Evolutionary conservation across 2,888 invertebrate species (phyloP).

Genomic region (Agrotis clavis): DNA sequence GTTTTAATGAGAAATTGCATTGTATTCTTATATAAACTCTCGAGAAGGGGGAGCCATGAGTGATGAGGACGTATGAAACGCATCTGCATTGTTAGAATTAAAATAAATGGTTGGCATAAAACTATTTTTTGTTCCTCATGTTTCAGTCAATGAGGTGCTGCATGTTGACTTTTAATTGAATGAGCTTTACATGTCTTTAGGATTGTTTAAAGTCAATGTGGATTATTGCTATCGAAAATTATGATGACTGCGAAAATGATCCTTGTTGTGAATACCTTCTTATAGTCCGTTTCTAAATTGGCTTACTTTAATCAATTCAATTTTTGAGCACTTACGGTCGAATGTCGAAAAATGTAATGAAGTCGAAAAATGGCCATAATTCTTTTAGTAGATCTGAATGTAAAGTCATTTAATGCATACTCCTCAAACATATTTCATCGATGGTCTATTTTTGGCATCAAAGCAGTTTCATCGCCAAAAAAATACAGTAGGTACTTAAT

Average conservation of each 20-base stretch:
- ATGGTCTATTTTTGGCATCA: constrained; percentile 8
- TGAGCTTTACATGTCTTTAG: not conserved
- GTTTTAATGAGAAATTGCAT: constrained; percentile 17
- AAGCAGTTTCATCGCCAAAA: not conserved
- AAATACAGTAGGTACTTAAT: constrained; percentile 44
- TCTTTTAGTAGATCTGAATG: too few species aligned
- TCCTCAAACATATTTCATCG: not conserved
- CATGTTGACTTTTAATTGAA: constrained; percentile 21
- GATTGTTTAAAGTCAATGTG: not conserved
- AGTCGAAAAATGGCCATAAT: too few species aligned
- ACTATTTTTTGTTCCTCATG: not conserved
- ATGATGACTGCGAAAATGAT: too few species aligned
- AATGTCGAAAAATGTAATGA: too few species aligned
- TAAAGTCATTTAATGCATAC: not conserved
- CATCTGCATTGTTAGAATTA: constrained; percentile 15
- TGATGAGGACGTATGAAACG: constrained; percentile 5
- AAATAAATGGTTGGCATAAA: constrained; percentile 34
- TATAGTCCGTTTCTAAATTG: too few species aligned
- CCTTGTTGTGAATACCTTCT: too few species aligned
- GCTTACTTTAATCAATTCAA: too few species aligned
- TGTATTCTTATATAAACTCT: not conserved
- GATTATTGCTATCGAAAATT: too few species aligned
- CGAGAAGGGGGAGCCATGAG: not conserved
- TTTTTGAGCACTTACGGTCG: too few species aligned
- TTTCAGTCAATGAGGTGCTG: not conserved